A percentile compares a stretch with the other conserved stretches of the same genome.
These are phyloP conservation scores for Hymenopus coronatus DNA, from an alignment of 2,888 invertebrate species.

Conservation along the genomic window DNA sequence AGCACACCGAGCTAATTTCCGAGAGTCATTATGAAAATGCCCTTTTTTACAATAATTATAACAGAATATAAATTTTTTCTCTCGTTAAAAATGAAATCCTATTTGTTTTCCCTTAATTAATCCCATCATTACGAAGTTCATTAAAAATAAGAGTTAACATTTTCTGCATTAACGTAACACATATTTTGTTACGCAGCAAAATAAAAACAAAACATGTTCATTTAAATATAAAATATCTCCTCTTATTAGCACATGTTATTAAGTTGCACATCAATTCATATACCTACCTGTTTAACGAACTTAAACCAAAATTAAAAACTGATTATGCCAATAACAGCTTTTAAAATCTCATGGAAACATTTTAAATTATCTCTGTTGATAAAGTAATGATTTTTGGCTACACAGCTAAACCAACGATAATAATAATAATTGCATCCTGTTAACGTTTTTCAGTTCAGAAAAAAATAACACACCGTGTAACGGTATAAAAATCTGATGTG, in stretches of 20 bases:
- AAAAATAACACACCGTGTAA: too few species aligned
- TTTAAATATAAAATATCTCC: not conserved
- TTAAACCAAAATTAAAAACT: not conserved
- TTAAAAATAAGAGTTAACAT: constrained; percentile 10
- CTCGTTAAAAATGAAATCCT: not conserved
- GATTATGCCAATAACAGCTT: not conserved
- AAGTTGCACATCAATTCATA: not conserved
- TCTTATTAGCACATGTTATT: not conserved
- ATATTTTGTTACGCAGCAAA: not conserved
- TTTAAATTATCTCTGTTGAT: not conserved
- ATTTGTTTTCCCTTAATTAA: not conserved
- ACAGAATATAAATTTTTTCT: not conserved
- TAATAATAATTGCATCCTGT: not conserved
- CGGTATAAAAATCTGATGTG: too few species aligned
- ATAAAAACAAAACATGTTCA: not conserved
- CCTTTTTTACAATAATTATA: not conserved
- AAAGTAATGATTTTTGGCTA: not conserved
- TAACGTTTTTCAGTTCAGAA: not conserved
- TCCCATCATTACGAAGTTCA: constrained; percentile 4
- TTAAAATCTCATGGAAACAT: not conserved
- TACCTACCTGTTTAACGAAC: not conserved
- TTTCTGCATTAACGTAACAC: not conserved
- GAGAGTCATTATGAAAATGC: not conserved
- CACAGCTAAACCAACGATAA: not conserved
- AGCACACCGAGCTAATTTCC: not conserved